Evolutionary conservation across 2,113 vertebrate species (phyloP), one percentile per base, ranked within the genome.

Genomic region (Raja brachyura): DNA sequence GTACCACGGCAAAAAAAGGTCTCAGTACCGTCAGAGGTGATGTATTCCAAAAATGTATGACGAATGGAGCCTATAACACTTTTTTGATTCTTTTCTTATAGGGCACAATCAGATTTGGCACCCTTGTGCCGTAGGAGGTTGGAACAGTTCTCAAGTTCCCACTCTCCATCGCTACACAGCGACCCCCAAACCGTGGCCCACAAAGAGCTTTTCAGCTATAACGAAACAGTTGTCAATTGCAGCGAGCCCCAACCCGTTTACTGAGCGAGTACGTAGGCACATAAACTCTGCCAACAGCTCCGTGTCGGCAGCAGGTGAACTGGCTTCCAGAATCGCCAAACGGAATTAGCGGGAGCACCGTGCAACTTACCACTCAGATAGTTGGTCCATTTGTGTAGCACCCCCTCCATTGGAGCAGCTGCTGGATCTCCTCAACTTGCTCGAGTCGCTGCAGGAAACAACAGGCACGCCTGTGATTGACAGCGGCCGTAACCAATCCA

Each of bases 331-430:
- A 28, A 61, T 59, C 14, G 25, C 25, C 54, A 13, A 85, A 61
- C 4, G 22, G 22, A 25, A 81, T 16, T 54, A 25, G 4, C 14
- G 2, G 4, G 74, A n/a, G 10, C 75, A 10, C n/a, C 75, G n/a
- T 16, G 3, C 73, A 0, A 9, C 93, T 61, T 76, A 95, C 95
- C 95, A 31, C 94, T 94, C 48, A 95, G 90, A 76, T 95, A 95
- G 93, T 95, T 95, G 28, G 95, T 95, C 95, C 95, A 95, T 93
- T 95, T 95, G 85, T 94, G 79, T 56, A 95, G 85, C 59, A 93
- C 93, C n/a, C 95, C 95, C 86, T 94, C 94, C 95, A 95, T 95
- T 63, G 59, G 93, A 88, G 22, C 59, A 18, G 14, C 25, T 14
- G 56, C 81, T 9, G 4, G 5, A 8, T 77, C 75, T 14, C 8